Percentiles rank a stretch among this genome's conserved stretches.
Evolutionary conservation across 2,888 invertebrate species (phyloP).

Genomic region (Tholera decimalis): DNA sequence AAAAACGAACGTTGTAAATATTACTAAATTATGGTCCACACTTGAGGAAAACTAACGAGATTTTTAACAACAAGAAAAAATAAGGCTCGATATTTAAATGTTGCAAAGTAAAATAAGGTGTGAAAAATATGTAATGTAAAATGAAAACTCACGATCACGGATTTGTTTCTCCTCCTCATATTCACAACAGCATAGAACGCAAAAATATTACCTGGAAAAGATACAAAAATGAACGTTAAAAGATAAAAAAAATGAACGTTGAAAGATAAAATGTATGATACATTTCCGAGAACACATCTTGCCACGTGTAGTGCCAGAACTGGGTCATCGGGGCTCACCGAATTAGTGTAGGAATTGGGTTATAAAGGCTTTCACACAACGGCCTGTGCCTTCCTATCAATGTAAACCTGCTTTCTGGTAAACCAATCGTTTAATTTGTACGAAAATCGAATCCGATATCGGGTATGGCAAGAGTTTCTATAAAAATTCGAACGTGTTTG

Average conservation of each 20-base stretch:
- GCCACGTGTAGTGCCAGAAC: constrained; percentile 51
- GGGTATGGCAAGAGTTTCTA: constrained; percentile 15
- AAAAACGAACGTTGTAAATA: no score
- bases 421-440: constrained; percentile 54
- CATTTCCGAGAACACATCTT: constrained; percentile 31
- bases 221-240: constrained; percentile 56
- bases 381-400: constrained; percentile 25
- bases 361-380: constrained; percentile 51
- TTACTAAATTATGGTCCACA: no score
- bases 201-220: constrained; percentile 68
- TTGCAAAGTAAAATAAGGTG: background rate
- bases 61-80: no score
- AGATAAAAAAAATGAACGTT: constrained; percentile 51
- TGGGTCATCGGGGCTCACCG: constrained; percentile 53
- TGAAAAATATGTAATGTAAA: background rate
- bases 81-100: no score
- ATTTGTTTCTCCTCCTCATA: background rate
- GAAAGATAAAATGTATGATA: no score
- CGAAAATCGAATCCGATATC: constrained; percentile 33
- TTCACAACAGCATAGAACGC: constrained; percentile 10
- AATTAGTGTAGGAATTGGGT: constrained; percentile 61
- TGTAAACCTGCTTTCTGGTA: constrained; percentile 48
- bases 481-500: background rate
- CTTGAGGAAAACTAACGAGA: no score
- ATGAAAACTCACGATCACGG: constrained; percentile 5